Evolutionary conservation across 2,797 vertebrate species (phyloP).

Genomic region (Eospalax fontanierii): DNA sequence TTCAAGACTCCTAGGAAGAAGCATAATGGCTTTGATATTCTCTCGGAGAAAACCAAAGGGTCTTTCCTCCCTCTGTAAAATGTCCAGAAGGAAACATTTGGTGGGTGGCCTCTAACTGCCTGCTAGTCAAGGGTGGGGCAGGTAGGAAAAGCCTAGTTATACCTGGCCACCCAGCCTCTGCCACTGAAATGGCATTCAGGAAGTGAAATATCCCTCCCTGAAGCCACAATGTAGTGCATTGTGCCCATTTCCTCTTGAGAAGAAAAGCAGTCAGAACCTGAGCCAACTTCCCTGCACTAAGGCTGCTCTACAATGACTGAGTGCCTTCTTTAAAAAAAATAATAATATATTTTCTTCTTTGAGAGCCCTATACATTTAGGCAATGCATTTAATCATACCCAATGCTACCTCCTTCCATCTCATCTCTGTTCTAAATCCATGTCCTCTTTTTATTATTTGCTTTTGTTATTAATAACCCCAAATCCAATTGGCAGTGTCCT

Average conservation of each 20-base stretch:
- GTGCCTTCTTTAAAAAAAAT: background rate
- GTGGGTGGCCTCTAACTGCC: background rate
- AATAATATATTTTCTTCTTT: background rate
- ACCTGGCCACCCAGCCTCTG: background rate
- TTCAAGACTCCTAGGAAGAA: background rate
- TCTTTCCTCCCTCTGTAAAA: background rate
- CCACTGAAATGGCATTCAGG: background rate
- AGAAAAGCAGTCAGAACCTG: background rate
- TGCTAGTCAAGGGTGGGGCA: background rate
- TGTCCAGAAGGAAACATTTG: background rate
- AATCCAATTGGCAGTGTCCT: background rate
- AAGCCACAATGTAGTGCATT: background rate
- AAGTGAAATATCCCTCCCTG: background rate
- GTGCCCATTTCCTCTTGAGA: background rate
- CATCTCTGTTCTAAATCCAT: background rate
- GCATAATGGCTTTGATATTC: background rate
- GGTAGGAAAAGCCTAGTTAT: background rate
- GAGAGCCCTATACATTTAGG: background rate
- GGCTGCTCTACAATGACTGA: background rate
- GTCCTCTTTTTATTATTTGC: too few species aligned
- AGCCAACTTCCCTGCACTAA: background rate
- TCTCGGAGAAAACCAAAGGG: slow-evolving; percentile 5
- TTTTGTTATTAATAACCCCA: background rate
- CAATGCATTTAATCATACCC: too few species aligned
- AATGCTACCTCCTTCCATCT: background rate